Evolutionary conservation across 2,113 vertebrate genomes (phyloP), one percentile per base, ranked within the genome.

Genomic region (Pogonocichla stellata): DNA sequence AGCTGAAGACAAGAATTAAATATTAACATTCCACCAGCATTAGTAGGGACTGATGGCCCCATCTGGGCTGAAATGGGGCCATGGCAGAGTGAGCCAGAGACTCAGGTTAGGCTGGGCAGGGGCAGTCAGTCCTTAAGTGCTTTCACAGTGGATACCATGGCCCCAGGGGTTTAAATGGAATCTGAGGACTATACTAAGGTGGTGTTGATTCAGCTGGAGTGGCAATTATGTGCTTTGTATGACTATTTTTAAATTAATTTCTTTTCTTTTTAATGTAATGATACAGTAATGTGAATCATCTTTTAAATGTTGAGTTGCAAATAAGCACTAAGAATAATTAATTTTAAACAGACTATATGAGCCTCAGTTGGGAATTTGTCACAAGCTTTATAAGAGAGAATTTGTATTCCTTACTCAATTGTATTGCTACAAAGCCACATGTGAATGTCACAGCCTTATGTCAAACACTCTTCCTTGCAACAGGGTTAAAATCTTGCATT

Each of bases 51-150:
- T 26, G 17, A 40, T 70, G 12, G 6, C 7, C 42, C 7, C 38
- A 36, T 2, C 6, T 58, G 20, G 7, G 40, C 34, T 86, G 43
- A 91, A 80, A 91, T 1, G 1, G 23, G 8, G 14, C 36, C 19
- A 14, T 12, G 25, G 10, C 23, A 34, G 20, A 8, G 10, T 42
- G 6, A 36, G 0, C 0, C 5, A 19, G 14, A 38, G 14, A 8
- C 13, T 10, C 43, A 51, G 23, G 23, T 73, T 47, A 66, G 9
- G 29, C 15, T 86, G 19, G 18, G 5, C 10, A 64, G 31, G 29
- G 28, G 69, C 48, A 65, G 9, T 20, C 2, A 1, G 16, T 8
- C 36, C 19, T 0, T 56, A 54, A 65, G 22, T 54, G 8, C 17
- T 20, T 80, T 88, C 50, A 66, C 8, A 48, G 36, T 7, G 14